These are phyloP conservation scores for Streblospio benedicti DNA, from an alignment of 1,140 invertebrate species.

Conservation along the genomic window DNA sequence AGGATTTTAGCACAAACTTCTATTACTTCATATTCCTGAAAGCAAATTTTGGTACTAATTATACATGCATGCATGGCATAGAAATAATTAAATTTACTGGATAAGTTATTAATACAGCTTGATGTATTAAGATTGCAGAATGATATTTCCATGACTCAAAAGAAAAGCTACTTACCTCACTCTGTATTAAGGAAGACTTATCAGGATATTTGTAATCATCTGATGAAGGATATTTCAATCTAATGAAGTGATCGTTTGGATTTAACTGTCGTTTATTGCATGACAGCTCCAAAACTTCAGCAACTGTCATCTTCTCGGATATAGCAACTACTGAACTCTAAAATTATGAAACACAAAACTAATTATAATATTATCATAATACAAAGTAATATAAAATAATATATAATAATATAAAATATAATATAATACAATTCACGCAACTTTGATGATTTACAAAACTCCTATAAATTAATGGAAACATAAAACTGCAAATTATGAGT, in stretches of 20 bases:
- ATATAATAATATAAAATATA: no score
- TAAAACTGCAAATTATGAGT: no score
- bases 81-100: neutral
- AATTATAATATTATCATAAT: slow-evolving; percentile 9
- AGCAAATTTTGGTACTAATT: slow-evolving; percentile 7
- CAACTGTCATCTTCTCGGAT: slow-evolving; percentile 86
- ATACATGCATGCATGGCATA: no score
- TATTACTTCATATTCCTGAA: slow-evolving; percentile 84
- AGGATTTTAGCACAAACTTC: slow-evolving; percentile 94
- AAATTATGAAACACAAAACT: slow-evolving; percentile 27
- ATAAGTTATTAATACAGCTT: neutral
- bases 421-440: no score
- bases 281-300: slow-evolving; percentile 84
- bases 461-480: no score
- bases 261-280: slow-evolving; percentile 82
- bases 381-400: slow-evolving; percentile 20
- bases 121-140: neutral
- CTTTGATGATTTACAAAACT: no score
- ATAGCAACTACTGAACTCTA: slow-evolving; percentile 52
- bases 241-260: slow-evolving; percentile 88
- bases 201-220: slow-evolving; percentile 57
- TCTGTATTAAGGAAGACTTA: slow-evolving; percentile 90
- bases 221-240: slow-evolving; percentile 68
- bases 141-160: neutral
- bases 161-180: slow-evolving; percentile 67